Evolutionary conservation across 2,113 vertebrate genomes (phyloP), one percentile per base, ranked within the genome.

Genomic region (Amphilophus citrinellus): DNA sequence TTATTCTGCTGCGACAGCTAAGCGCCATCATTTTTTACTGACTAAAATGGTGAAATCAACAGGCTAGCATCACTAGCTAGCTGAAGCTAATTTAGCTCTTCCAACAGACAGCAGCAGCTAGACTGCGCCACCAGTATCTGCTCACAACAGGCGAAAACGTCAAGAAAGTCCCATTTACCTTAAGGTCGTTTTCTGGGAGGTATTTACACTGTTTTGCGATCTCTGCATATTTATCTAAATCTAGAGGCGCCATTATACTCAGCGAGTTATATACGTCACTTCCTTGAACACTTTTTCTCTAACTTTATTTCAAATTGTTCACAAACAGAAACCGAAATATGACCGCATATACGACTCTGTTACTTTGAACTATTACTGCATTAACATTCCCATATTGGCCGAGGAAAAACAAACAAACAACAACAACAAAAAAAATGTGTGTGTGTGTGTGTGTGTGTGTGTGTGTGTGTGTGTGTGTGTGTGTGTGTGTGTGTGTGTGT

Each of bases 181-280:
- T 99, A 65, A 98, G 94, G 91, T 99, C 97, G 84, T 99, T 99
- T 90, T 99, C 98, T 61, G 98, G 98, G 8, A 99, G 96, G 92
- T 99, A 99, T 95, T 99, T 99, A 95, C 98, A 99, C 91, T 97
- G 97, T 90, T 97, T 97, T 66, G 97, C 98, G 78, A 99, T 98
- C 94, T 99, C 98, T 86, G 98, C 97, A 92, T 99, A 99, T 95
- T 98, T 98, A 91, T 99, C 98, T 94, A 99, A 82, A 86, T 99
- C 97, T 82, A 99, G 94, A 84, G 97, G 97, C 97, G 98, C 98
- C 98, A 99, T 99, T 95, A 84, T 88, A 66, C 8, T 76, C 3
- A 20, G 30, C 47, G 2, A 60, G 17, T 30, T 6, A 44, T 80
- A 1, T 79, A 58, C 80, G 79, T 86, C 59, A 90, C 91, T 94